These are phyloP conservation scores for Halictus rubicundus DNA, from an alignment of 1,140 invertebrate species.

Conservation along the genomic window DNA sequence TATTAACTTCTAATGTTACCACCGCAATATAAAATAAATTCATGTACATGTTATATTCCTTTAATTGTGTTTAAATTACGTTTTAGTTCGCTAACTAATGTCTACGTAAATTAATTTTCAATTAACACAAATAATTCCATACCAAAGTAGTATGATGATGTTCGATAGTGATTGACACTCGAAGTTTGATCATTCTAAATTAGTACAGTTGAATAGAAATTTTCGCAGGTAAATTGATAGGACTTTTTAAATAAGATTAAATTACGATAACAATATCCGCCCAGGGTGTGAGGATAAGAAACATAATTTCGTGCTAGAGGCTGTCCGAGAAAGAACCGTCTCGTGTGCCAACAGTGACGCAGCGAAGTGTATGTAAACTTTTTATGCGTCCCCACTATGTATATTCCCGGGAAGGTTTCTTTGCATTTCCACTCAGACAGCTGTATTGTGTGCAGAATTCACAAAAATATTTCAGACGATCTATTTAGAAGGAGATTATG, in stretches of 20 bases:
- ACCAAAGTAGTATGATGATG: too few species aligned
- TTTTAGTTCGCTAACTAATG: too few species aligned
- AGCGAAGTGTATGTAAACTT: background rate
- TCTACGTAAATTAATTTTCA: too few species aligned
- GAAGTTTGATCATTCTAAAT: too few species aligned
- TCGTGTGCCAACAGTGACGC: background rate
- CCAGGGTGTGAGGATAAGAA: background rate
- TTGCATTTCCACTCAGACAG: background rate
- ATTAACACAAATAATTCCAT: too few species aligned
- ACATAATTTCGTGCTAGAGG: conserved; percentile 1
- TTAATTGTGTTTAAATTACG: too few species aligned
- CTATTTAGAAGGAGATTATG: background rate
- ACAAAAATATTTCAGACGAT: conserved; percentile 6
- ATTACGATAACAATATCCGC: background rate
- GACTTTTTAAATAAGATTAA: background rate
- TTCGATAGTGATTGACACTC: too few species aligned
- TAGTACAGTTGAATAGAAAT: too few species aligned
- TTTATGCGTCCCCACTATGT: background rate
- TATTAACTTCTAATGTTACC: too few species aligned
- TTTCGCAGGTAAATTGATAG: background rate
- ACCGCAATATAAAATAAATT: too few species aligned
- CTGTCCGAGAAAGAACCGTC: conserved; percentile 13
- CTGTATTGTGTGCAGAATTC: background rate
- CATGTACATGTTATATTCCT: too few species aligned
- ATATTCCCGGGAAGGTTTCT: background rate